These are phyloP conservation scores for Sylvicapra grimmia DNA, from an alignment of 2,113 vertebrate species.

Conservation along the genomic window DNA sequence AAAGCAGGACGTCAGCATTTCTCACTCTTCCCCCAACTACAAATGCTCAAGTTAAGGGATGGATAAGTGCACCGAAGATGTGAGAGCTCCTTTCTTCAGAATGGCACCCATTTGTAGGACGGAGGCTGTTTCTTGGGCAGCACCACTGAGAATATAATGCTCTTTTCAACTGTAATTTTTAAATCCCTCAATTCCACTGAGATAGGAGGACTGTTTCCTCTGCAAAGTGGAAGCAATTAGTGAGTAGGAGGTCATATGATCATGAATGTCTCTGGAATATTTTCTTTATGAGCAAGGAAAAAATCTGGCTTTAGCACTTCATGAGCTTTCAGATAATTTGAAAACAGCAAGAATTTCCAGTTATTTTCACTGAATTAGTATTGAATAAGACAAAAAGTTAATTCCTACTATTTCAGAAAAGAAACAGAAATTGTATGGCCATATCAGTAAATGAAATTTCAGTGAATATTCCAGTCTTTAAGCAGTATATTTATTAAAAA, in stretches of 20 bases:
- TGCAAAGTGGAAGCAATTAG: background rate
- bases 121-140: background rate
- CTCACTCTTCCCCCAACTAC: background rate
- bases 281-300: background rate
- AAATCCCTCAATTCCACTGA: background rate
- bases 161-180: background rate
- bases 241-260: background rate
- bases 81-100: background rate
- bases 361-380: constrained; percentile 1
- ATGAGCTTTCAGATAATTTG: background rate
- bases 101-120: background rate
- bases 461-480: background rate
- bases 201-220: background rate
- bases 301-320: background rate
- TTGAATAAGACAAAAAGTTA: background rate
- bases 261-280: background rate
- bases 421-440: background rate
- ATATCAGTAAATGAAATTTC: background rate
- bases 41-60: background rate
- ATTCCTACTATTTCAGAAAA: background rate
- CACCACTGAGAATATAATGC: background rate
- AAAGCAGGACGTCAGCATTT: background rate
- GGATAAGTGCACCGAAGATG: background rate
- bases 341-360: constrained; percentile 18
- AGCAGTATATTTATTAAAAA: background rate